Conservation (phyloP, 1,140 invertebrate species). For the Ips typographus region DNA sequence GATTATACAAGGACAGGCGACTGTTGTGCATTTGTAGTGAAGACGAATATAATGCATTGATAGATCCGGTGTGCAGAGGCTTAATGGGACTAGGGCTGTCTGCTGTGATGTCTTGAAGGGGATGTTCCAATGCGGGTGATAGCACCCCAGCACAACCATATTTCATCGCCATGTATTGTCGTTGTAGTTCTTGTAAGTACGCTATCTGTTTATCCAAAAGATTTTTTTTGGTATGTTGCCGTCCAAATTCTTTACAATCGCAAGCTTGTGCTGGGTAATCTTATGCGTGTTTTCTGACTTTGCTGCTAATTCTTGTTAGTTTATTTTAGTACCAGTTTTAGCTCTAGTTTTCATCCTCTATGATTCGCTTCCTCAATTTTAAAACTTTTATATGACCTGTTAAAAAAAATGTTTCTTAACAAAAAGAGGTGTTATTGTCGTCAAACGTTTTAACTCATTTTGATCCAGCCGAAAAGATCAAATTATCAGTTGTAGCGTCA, state of each 20-base stretch:
- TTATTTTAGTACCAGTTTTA: no score
- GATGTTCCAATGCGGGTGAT: slow-evolving; percentile 48
- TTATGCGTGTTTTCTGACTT: no score
- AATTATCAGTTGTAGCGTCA: no score
- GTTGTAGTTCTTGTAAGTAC: slow-evolving; percentile 71
- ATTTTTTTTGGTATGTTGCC: slow-evolving; percentile 68
- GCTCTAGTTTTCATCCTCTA: no score
- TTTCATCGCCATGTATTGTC: slow-evolving; percentile 72
- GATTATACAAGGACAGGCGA: slow-evolving; percentile 41
- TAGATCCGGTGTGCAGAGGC: slow-evolving; percentile 46
- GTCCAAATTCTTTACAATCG: slow-evolving; percentile 75
- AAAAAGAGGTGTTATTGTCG: no score
- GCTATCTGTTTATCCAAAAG: slow-evolving; percentile 73
- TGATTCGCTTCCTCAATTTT: no score
- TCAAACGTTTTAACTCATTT: no score
- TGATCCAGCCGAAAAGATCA: no score
- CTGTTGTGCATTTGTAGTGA: slow-evolving; percentile 43
- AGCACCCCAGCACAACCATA: slow-evolving; percentile 58
- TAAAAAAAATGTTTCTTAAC: no score
- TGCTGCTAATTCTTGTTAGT: no score
- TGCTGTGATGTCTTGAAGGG: slow-evolving; percentile 46
- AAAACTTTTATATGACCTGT: no score
- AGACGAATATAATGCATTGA: slow-evolving; percentile 47
- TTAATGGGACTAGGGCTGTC: slow-evolving; percentile 46
- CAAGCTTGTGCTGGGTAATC: slow-evolving; percentile 70